These are phyloP conservation scores for Cyprinella venusta DNA, from an alignment of 2,797 vertebrate genomes.

Conservation along the genomic window DNA sequence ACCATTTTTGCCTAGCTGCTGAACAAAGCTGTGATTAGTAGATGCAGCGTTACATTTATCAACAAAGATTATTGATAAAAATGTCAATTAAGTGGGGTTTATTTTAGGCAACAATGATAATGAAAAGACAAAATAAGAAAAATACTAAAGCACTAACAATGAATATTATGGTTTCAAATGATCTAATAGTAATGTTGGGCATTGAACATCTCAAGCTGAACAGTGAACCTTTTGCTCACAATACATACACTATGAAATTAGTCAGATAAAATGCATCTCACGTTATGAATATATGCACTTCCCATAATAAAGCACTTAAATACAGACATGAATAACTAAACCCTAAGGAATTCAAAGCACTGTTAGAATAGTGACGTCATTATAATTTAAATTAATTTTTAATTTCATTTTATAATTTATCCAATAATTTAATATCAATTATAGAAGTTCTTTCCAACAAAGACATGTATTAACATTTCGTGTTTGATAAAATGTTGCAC, in stretches of 20 bases:
- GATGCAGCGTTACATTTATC: neutral
- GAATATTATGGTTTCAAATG: neutral
- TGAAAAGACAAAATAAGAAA: neutral
- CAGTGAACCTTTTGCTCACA: neutral
- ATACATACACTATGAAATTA: neutral
- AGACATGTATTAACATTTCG: neutral
- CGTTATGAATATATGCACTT: neutral
- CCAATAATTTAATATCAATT: no score
- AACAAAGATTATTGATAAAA: no score
- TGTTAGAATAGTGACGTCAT: neutral
- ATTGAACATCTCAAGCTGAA: neutral
- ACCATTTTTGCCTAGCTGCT: conserved; percentile 39
- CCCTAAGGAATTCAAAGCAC: neutral
- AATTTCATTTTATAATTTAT: no score
- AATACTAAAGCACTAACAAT: neutral
- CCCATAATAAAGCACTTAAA: neutral
- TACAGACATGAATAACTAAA: neutral
- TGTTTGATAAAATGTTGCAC: neutral
- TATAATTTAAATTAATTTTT: neutral
- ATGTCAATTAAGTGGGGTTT: no score
- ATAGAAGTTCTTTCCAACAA: neutral
- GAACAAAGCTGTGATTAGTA: conserved; percentile 11
- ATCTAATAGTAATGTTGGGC: neutral
- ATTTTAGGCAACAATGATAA: neutral
- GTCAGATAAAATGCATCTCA: neutral